Conservation (phyloP, 2,797 vertebrate genomes). For the Paedocypris micromegethes region DNA sequence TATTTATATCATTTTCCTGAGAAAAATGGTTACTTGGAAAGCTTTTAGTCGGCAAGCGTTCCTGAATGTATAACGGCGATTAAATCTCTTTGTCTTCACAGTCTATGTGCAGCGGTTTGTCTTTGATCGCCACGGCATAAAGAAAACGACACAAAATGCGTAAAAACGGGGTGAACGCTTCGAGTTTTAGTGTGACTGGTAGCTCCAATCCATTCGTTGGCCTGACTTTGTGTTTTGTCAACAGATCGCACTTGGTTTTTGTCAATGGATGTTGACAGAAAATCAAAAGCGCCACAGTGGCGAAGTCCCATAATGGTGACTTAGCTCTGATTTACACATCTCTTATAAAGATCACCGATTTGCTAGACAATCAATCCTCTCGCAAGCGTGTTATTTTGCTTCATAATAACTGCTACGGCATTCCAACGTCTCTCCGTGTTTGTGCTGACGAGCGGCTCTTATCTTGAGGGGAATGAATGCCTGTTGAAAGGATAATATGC, state of each 20-base stretch:
- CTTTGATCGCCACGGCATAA: slow-evolving; percentile 31
- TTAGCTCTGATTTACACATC: slow-evolving; percentile 76
- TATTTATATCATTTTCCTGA: slow-evolving; percentile 8
- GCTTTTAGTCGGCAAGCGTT: slow-evolving; percentile 11
- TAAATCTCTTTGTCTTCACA: slow-evolving; percentile 11
- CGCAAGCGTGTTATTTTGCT: slow-evolving; percentile 72
- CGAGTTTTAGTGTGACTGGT: slow-evolving; percentile 62
- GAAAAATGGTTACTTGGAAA: slow-evolving; percentile 16
- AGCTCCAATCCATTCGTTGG: slow-evolving; percentile 69
- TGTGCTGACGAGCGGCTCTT: slow-evolving; percentile 51
- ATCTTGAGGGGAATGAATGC: slow-evolving; percentile 50
- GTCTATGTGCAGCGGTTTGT: slow-evolving; percentile 1
- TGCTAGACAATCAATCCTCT: slow-evolving; percentile 75
- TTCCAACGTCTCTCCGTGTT: slow-evolving; percentile 64
- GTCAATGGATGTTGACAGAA: slow-evolving; percentile 75
- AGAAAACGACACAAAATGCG: slow-evolving; percentile 14
- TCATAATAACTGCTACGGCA: slow-evolving; percentile 68
- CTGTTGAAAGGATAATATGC: slow-evolving; percentile 50
- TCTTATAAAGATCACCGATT: slow-evolving; percentile 73
- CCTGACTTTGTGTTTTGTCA: slow-evolving; percentile 64
- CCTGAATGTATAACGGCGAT: slow-evolving; percentile 1
- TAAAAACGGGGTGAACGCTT: slow-evolving; percentile 52
- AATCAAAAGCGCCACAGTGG: slow-evolving; percentile 72
- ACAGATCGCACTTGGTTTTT: slow-evolving; percentile 53
- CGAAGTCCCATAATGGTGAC: slow-evolving; percentile 70